Evolutionary conservation across 2,888 invertebrate genomes (phyloP), one percentile per base, ranked within the genome.

Genomic region (Caradrina kadenii): DNA sequence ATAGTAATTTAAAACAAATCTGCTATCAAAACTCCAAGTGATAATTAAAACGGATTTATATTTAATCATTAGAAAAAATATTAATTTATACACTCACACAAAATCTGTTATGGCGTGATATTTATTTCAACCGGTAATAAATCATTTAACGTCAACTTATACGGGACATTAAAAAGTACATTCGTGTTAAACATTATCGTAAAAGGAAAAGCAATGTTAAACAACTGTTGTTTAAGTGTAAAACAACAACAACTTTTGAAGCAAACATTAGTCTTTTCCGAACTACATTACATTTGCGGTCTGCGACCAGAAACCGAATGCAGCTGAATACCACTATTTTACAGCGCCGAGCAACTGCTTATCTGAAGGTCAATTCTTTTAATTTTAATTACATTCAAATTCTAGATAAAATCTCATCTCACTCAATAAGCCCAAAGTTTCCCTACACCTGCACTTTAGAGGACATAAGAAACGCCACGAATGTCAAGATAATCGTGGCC

Each of bases 121-220:
- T 62, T 61, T 62, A 63, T 79, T 66, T 65, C 17, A 63, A 66
- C 56, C 7, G 53, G 56, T 58, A 54, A 79, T 78, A 79, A 78
- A 78, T 78, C 70, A 78, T 79, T 78, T 70, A 4, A 61, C 26
- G 65, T 70, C 70, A 75, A 79, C 61, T 74, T 74, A 70, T 58
- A 66, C 79, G 17, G 26, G 15, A 70, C 65, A 74, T 77, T 66
- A 70, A 66, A 66, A 74, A 65, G 19, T 52, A 66, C 55, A 74
- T 70, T 77, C 39, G 53, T 66, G 65, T 79, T 49, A 17, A 79
- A 66, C 56, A 63, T 63, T 22, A 35, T 49, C 66, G 21, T 74
- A 74, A 62, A 63, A 54, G 63, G 70, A 48, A 52, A 64, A 54
- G 52, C 58, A 54, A 63, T 77, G 60, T 63, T 39, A n/a, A 19